phyloP scores from a whole-genome alignment of 35 echinoderm and acorn worm genomes.

The Diadema setosum region DNA sequence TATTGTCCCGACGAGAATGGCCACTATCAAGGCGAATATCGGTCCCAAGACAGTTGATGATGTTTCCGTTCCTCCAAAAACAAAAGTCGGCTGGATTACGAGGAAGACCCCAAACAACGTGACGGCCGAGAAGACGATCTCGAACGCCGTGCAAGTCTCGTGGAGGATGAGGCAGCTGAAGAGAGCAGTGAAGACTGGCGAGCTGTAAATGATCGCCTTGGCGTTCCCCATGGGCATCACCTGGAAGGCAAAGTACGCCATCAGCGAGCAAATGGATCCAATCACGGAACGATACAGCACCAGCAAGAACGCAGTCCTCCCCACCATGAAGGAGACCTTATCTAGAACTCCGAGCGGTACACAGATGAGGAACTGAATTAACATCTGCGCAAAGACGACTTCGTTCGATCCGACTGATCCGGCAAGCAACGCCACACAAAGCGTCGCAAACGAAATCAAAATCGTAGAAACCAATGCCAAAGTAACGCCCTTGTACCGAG shows the following conservation, averaged over 20 bases:
- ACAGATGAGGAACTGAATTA: background rate
- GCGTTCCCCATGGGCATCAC: background rate
- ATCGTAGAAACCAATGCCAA: too few relatives aligned
- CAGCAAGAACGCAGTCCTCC: background rate
- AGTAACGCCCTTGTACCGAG: too few relatives aligned
- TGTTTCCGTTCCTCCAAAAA: too few relatives aligned
- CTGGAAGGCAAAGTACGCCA: background rate
- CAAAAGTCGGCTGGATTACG: background rate
- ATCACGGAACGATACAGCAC: background rate
- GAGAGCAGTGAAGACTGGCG: background rate
- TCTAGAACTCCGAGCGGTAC: background rate
- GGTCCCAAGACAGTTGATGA: background rate
- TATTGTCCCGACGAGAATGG: background rate
- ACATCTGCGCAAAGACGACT: background rate
- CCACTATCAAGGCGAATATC: background rate
- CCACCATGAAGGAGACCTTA: background rate
- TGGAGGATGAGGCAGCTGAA: background rate
- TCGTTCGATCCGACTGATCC: background rate
- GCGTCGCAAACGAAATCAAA: too few relatives aligned
- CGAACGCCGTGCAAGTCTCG: background rate
- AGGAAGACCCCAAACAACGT: background rate
- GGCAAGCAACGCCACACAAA: background rate
- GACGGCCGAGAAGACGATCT: background rate
- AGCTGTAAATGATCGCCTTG: background rate
- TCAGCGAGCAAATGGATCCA: background rate